Conservation (phyloP, 35 echinoderm and acorn worm species). For the Lytechinus pictus region DNA sequence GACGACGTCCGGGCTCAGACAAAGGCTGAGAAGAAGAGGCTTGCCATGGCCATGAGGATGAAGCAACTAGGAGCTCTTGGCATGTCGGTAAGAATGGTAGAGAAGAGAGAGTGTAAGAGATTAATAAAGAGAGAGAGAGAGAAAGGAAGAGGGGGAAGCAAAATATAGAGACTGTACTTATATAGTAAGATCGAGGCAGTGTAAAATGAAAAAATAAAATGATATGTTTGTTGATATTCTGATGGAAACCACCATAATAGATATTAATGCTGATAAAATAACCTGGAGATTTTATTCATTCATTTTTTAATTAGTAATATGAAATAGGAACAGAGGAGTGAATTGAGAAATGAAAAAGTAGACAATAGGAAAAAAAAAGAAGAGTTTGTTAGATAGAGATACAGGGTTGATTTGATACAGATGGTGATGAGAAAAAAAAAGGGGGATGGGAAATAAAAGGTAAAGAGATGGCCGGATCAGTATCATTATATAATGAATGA, state of each 20-base stretch:
- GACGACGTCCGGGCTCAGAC: constrained; percentile 95
- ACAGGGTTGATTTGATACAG: neutral
- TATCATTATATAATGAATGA: no score
- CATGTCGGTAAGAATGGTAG: constrained; percentile 85
- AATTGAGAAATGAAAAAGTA: neutral
- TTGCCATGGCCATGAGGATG: constrained; percentile 98
- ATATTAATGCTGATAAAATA: neutral
- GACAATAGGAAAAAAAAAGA: neutral
- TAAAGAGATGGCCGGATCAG: neutral
- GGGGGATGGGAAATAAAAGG: neutral
- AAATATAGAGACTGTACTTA: neutral
- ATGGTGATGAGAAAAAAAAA: neutral
- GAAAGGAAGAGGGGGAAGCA: neutral
- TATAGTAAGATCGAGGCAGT: no score
- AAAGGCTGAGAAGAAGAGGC: constrained; percentile 94
- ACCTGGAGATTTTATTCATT: no score
- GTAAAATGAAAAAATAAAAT: no score
- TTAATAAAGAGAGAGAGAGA: neutral
- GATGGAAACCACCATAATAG: no score
- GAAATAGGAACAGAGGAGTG: neutral
- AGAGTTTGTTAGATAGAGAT: neutral
- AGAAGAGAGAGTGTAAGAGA: constrained; percentile 20
- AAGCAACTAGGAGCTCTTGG: constrained; percentile 96
- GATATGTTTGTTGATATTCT: neutral
- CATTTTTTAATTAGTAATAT: neutral